A percentile compares a stretch with the other conserved stretches of the same genome.
phyloP scores from a whole-genome alignment of 2,113 vertebrate species.

The Oophaga pumilio region DNA sequence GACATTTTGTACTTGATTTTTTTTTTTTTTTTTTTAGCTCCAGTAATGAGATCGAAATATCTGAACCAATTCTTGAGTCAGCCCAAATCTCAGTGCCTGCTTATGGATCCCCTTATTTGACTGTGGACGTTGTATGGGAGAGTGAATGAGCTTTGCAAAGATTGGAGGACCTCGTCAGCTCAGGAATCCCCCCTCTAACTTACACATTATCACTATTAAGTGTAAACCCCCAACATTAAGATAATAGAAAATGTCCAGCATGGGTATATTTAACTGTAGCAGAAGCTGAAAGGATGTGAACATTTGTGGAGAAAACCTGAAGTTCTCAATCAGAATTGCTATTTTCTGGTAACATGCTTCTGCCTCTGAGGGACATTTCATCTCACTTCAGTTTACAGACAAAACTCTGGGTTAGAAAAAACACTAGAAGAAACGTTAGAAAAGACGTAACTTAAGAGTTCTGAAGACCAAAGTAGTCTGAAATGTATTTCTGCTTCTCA shows the following conservation, averaged over 20 bases:
- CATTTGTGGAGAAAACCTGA: not conserved
- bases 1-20: not conserved
- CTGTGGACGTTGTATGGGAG: not conserved
- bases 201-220: not conserved
- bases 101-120: not conserved
- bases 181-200: constrained; percentile 36
- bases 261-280: not conserved
- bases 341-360: not conserved
- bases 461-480: not conserved
- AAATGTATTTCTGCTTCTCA: not conserved
- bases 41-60: not conserved
- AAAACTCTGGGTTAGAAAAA: not conserved
- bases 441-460: too few species aligned
- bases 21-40: not conserved
- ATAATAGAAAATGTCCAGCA: not conserved
- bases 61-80: constrained; percentile 9
- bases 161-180: constrained; percentile 8
- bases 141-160: not conserved
- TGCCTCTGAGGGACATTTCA: not conserved
- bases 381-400: constrained; percentile 1
- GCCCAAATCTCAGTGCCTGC: constrained; percentile 13
- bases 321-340: not conserved
- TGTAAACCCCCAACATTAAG: not conserved
- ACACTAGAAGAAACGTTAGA: not conserved
- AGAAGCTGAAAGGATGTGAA: not conserved